Evolutionary conservation across 2,888 invertebrate species (phyloP), one percentile per base, ranked within the genome.

Genomic region (Rotaria socialis): DNA sequence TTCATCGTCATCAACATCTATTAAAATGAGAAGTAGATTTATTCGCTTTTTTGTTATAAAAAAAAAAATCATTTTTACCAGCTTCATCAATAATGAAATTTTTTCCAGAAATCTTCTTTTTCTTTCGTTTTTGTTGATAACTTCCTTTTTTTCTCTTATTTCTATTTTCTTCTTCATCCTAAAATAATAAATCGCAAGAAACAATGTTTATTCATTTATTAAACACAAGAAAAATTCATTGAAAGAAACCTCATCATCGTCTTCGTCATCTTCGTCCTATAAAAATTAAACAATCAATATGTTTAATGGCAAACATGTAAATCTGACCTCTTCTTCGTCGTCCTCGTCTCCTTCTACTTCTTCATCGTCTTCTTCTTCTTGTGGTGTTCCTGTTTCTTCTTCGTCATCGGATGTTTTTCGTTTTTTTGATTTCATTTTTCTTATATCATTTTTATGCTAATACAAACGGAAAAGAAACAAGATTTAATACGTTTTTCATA

Each of bases 1-100:
- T 56, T 87, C 85, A 27, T 85, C 85, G 35, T 85, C 86, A n/a
- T 86, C 86, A 27, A 85, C 86, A 58, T 85, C 86, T 47, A 80
- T 24, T 3, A 80, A 80, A 22, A 80, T 52, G 16, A 8, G 7
- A 47, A 47, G 4, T 47, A 47, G 47, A 47, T 47, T 47, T 47
- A 47, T 47, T 47, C 11, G 47, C 4, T 47, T 47, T 47, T 47
- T 47, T 47, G 7, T 47, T 47, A 47, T 35, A 1, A 35, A 35
- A 35, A 55, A 19, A 35, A 14, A 27, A 67, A 47, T 0, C 22
- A 4, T 47, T 47, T 35, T 27, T 35, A 80, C 80, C 80, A 41
- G 86, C 86, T 60, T 86, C 60, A 16, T n/a, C 85, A 35, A 58
- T 84, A 22, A 86, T 80, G 41, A 86, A 86, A 41, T 85, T 85